These are phyloP conservation scores for Menidia menidia DNA, from an alignment of 2,797 vertebrate species.

Conservation along the genomic window DNA sequence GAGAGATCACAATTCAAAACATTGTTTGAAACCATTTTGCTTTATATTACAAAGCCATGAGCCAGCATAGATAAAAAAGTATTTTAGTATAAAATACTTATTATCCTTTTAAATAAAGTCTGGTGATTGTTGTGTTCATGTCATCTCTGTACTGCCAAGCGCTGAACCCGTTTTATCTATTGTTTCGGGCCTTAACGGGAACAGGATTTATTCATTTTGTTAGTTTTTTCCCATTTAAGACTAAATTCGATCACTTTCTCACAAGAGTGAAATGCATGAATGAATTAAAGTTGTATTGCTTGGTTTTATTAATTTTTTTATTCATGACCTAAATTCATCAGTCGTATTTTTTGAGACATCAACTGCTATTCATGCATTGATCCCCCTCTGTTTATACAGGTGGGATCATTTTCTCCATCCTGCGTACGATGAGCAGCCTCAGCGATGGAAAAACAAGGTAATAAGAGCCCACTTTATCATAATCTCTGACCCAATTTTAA, in stretches of 20 bases:
- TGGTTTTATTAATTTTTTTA: background rate
- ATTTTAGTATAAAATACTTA: too few relatives aligned
- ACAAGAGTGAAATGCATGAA: background rate
- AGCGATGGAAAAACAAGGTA: constrained; percentile 10
- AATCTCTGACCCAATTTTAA: constrained; percentile 68
- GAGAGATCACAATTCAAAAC: too few relatives aligned
- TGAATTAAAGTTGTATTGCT: background rate
- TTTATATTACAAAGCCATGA: too few relatives aligned
- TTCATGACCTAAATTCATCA: constrained; percentile 33
- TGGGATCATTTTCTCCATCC: constrained; percentile 33
- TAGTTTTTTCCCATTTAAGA: background rate
- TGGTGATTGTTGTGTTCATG: too few relatives aligned
- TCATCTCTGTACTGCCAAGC: too few relatives aligned
- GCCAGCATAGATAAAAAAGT: too few relatives aligned
- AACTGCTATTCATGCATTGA: constrained; percentile 20
- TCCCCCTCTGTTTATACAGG: constrained; percentile 48
- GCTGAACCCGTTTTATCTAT: background rate
- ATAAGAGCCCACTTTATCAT: constrained; percentile 29
- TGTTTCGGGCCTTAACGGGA: background rate
- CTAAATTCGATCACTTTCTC: background rate
- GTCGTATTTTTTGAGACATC: background rate
- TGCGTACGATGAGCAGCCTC: constrained; percentile 14
- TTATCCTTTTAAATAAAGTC: too few relatives aligned
- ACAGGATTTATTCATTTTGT: background rate
- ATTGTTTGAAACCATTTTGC: too few relatives aligned